phyloP scores from a whole-genome alignment of 2,888 invertebrate species.

The Entomobrya multifasciata region DNA sequence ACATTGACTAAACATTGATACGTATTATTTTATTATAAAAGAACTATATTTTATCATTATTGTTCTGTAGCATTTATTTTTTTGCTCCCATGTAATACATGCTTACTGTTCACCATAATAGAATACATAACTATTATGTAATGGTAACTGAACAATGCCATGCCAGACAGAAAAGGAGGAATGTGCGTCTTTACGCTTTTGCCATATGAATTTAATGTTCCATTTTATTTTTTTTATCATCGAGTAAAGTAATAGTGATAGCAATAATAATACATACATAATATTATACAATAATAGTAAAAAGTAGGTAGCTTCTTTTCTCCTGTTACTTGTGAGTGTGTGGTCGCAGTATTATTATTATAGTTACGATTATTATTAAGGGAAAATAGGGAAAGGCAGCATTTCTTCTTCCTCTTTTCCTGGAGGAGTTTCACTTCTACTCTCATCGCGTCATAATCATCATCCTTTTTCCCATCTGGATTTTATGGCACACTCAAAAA shows the following conservation, averaged over 20 bases:
- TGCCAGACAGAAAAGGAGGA: not conserved
- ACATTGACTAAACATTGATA: conserved; percentile 49
- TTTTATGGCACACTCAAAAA: conserved; percentile 70
- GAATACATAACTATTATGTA: conserved; percentile 35
- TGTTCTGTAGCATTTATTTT: conserved; percentile 18
- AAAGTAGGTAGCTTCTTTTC: conserved; percentile 30
- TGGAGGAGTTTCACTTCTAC: conserved; percentile 31
- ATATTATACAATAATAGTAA: not conserved
- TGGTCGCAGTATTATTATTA: conserved; percentile 53
- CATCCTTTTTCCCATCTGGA: conserved; percentile 64
- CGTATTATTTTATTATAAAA: conserved; percentile 30
- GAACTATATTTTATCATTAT: not conserved
- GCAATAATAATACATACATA: conserved; percentile 12
- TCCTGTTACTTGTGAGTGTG: conserved; percentile 10
- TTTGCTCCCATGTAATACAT: not conserved
- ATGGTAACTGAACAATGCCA: conserved; percentile 49
- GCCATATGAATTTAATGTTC: conserved; percentile 62
- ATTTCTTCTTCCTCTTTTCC: conserved; percentile 13
- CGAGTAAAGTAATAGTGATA: too few relatives aligned
- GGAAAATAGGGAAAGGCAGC: not conserved
- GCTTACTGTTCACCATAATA: not conserved
- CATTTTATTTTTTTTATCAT: conserved; percentile 17
- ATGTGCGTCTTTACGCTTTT: conserved; percentile 5
- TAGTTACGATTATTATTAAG: conserved; percentile 55
- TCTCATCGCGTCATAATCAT: conserved; percentile 11